Percentiles rank a stretch among this genome's conserved stretches.
phyloP scores from a whole-genome alignment of 1,140 invertebrate genomes.

The Battus philenor region DNA sequence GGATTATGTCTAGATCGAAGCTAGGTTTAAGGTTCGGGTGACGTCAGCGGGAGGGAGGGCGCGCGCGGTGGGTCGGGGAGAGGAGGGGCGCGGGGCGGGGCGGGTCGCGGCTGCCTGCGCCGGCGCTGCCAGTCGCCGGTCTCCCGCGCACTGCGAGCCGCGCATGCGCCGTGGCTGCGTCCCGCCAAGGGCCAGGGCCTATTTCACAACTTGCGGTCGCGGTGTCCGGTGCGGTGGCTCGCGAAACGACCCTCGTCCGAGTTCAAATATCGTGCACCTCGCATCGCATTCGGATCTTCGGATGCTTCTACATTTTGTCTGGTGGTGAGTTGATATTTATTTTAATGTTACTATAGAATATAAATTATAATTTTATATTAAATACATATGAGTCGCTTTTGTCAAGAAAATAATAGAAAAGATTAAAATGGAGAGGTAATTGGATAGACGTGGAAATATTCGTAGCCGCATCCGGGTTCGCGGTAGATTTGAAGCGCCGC shows the following conservation, averaged over 20 bases:
- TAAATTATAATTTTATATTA: too few relatives aligned
- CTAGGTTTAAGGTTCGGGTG: conserved; percentile 22
- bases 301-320: conserved; percentile 21
- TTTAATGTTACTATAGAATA: too few relatives aligned
- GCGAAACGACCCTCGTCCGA: conserved; percentile 22
- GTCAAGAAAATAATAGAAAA: too few relatives aligned
- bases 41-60: conserved; percentile 31
- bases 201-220: conserved; percentile 33
- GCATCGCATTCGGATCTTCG: conserved; percentile 26
- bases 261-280: conserved; percentile 26
- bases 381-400: too few relatives aligned
- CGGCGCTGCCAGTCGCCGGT: conserved; percentile 49
- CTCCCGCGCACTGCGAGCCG: conserved; percentile 52
- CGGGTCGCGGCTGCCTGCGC: conserved; percentile 26
- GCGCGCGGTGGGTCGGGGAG: conserved; percentile 28
- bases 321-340: too few relatives aligned
- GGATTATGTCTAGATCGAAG: conserved; percentile 20
- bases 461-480: conserved; percentile 52
- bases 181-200: conserved; percentile 22
- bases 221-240: conserved; percentile 31
- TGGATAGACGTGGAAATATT: conserved; percentile 27
- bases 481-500: conserved; percentile 23
- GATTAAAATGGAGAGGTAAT: neutral
- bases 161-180: conserved; percentile 31
- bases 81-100: conserved; percentile 34